Conservation (phyloP, 2,888 invertebrate species). For the Agrilus cyanescens region DNA sequence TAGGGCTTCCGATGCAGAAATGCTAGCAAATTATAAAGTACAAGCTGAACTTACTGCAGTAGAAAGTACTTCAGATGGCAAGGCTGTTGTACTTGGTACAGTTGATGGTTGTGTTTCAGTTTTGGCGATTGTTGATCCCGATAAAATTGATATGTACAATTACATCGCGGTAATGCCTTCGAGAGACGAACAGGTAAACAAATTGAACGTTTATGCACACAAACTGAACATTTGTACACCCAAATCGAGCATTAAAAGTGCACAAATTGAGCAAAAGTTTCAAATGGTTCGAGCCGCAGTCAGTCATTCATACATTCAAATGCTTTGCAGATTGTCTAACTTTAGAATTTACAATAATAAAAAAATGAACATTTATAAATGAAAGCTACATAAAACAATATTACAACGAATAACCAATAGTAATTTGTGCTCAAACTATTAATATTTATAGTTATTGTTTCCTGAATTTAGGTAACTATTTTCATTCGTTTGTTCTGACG, state of each 20-base stretch:
- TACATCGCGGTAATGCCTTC: constrained; percentile 57
- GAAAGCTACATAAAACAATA: too few relatives aligned
- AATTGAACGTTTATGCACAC: background rate
- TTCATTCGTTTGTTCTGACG: too few relatives aligned
- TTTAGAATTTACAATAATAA: too few relatives aligned
- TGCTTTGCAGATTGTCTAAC: too few relatives aligned
- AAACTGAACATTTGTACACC: too few relatives aligned
- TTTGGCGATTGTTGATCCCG: constrained; percentile 62
- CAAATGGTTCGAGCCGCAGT: too few relatives aligned
- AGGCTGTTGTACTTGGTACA: constrained; percentile 74
- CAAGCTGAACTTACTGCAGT: constrained; percentile 82
- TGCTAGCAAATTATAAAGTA: constrained; percentile 86
- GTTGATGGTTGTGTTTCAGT: constrained; percentile 90
- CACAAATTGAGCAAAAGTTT: too few relatives aligned
- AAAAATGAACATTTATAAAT: background rate
- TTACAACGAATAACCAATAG: too few relatives aligned
- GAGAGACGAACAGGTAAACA: constrained; percentile 50
- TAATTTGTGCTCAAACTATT: too few relatives aligned
- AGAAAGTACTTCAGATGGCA: constrained; percentile 74
- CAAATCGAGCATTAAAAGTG: too few relatives aligned
- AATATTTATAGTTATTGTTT: too few relatives aligned
- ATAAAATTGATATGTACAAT: constrained; percentile 50
- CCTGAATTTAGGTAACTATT: too few relatives aligned
- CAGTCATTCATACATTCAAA: background rate
- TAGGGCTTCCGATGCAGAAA: constrained; percentile 75